Conservation (phyloP, 2,797 vertebrate genomes). For the Trachurus trachurus region DNA sequence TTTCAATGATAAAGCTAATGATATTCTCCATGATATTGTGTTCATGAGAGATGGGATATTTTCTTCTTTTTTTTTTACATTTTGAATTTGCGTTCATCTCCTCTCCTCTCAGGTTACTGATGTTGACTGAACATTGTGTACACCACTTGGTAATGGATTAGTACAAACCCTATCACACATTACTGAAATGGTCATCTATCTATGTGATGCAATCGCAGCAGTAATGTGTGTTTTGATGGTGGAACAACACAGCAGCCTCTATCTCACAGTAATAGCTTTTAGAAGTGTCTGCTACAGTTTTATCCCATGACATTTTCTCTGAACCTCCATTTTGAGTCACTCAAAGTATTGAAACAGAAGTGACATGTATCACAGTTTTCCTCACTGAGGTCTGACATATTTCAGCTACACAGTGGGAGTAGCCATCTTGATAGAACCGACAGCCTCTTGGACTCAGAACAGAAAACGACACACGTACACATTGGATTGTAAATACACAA, state of each 20-base stretch:
- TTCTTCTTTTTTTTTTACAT: background rate
- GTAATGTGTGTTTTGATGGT: constrained; percentile 29
- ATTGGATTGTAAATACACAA: constrained; percentile 44
- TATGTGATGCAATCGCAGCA: constrained; percentile 25
- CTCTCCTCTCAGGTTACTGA: constrained; percentile 1
- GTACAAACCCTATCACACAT: constrained; percentile 19
- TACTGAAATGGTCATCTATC: constrained; percentile 35
- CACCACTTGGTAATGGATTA: constrained; percentile 32
- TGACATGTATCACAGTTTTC: constrained; percentile 1
- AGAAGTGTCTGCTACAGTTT: background rate
- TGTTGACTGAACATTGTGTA: constrained; percentile 21
- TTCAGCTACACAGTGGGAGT: constrained; percentile 30
- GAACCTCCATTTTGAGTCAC: background rate
- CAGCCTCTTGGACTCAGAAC: background rate
- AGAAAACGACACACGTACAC: background rate
- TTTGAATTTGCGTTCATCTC: constrained; percentile 20
- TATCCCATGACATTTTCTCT: background rate
- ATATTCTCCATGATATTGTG: background rate
- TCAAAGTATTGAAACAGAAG: constrained; percentile 18
- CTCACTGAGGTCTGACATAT: constrained; percentile 10
- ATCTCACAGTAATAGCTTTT: constrained; percentile 4
- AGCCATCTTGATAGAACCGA: background rate
- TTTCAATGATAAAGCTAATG: background rate
- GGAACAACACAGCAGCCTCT: constrained; percentile 21
- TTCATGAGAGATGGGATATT: background rate